Evolutionary conservation across 2,113 vertebrate genomes (phyloP).

Genomic region (Percopsis transmontana): DNA sequence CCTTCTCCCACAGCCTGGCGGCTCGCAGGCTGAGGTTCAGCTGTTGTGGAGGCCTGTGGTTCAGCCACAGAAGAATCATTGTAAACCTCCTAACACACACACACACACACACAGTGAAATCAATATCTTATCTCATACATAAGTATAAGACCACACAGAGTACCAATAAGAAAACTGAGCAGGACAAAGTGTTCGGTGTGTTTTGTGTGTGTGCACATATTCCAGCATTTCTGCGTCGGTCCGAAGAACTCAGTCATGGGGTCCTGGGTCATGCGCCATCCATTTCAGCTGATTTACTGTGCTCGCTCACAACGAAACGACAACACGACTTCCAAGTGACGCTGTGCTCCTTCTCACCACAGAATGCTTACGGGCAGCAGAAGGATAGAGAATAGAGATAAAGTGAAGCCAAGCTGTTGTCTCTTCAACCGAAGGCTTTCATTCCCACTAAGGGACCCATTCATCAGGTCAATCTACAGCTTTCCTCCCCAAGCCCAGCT

Average conservation of each 20-base stretch:
- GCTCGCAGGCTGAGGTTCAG: constrained; percentile 62
- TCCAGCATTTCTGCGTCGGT: constrained; percentile 12
- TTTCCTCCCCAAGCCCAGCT: constrained; percentile 9
- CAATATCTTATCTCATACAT: background rate
- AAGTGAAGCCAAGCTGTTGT: background rate
- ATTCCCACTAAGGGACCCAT: constrained; percentile 40
- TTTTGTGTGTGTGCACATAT: background rate
- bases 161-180: too few relatives aligned
- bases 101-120: constrained; percentile 1
- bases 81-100: constrained; percentile 40
- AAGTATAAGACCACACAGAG: constrained; percentile 11
- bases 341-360: constrained; percentile 32
- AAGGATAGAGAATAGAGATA: constrained; percentile 20
- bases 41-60: constrained; percentile 64
- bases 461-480: constrained; percentile 32
- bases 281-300: constrained; percentile 54
- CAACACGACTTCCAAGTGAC: background rate
- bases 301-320: constrained; percentile 54
- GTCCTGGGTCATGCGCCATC: constrained; percentile 65
- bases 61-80: constrained; percentile 68
- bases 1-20: constrained; percentile 42
- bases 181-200: too few relatives aligned
- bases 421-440: constrained; percentile 37
- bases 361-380: constrained; percentile 12
- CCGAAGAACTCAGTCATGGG: constrained; percentile 56